Percentiles rank a stretch among this genome's conserved stretches.
Conservation (phyloP, 2,797 vertebrate genomes). For the Intellagama lesueurii region DNA sequence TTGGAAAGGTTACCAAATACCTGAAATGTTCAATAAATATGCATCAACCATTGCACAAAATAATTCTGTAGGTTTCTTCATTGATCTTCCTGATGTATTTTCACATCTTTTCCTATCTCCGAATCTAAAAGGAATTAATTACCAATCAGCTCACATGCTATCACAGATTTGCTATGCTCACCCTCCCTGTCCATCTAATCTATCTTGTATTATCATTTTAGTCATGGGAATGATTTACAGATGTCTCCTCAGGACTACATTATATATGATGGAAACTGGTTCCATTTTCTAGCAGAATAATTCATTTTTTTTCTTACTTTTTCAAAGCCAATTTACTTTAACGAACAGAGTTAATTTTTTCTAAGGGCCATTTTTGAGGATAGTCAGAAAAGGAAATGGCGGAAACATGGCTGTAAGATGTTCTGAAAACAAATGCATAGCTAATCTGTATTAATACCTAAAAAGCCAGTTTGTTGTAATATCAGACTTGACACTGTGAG, state of each 20-base stretch:
- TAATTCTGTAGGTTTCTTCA: background rate
- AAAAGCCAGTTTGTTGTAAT: background rate
- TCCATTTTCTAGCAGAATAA: background rate
- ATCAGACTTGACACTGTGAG: background rate
- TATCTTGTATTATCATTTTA: background rate
- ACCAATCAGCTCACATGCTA: background rate
- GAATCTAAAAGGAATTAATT: background rate
- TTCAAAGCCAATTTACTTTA: background rate
- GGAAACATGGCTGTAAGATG: too few species aligned
- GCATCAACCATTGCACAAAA: too few species aligned
- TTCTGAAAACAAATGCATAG: too few species aligned
- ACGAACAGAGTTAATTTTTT: background rate
- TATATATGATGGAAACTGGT: background rate
- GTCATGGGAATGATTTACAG: background rate
- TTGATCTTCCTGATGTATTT: background rate
- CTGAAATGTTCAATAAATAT: background rate
- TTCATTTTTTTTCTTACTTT: background rate
- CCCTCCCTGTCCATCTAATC: background rate
- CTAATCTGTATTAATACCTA: background rate
- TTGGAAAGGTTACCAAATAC: background rate
- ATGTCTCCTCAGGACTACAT: background rate
- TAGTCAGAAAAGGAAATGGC: background rate
- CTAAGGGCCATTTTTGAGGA: background rate
- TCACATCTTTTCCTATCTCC: background rate
- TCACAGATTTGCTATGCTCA: slow-evolving; percentile 1